Percentiles rank a stretch among this genome's conserved stretches.
Conservation (phyloP, 2,888 invertebrate genomes). For the Apantesis nais region DNA sequence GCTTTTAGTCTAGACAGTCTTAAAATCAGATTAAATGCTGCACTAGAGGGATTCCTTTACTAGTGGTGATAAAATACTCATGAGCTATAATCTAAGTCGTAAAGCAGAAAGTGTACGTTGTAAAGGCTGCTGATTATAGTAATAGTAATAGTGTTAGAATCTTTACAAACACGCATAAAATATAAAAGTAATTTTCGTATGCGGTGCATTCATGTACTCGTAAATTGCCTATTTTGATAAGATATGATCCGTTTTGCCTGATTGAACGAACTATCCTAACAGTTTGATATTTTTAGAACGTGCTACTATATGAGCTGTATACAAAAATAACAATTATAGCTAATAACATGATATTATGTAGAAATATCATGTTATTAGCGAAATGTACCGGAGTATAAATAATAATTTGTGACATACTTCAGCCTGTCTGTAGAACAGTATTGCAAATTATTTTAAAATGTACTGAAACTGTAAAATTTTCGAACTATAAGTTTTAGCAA, state of each 20-base stretch:
- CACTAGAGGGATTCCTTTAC: slow-evolving; percentile 1
- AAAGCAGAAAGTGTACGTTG: background rate
- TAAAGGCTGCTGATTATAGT: background rate
- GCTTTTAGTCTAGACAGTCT: slow-evolving; percentile 11
- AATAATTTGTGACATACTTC: background rate
- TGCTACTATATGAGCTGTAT: too few relatives aligned
- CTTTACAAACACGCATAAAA: background rate
- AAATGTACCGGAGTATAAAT: too few relatives aligned
- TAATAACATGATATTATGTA: too few relatives aligned
- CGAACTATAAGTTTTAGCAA: too few relatives aligned
- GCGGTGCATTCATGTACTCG: background rate
- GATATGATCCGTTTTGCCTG: too few relatives aligned
- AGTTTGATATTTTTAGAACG: background rate
- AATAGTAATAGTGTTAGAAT: background rate
- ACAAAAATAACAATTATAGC: too few relatives aligned
- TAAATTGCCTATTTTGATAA: background rate
- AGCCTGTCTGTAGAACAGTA: too few relatives aligned
- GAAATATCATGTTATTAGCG: background rate
- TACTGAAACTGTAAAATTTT: too few relatives aligned
- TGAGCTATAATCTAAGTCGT: background rate
- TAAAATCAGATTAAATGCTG: slow-evolving; percentile 14
- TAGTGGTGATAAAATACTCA: slow-evolving; percentile 10
- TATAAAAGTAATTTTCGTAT: background rate
- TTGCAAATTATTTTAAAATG: too few relatives aligned
- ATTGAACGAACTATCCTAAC: background rate